Conservation (phyloP, 2,797 vertebrate species). For the Xenopus petersii region DNA sequence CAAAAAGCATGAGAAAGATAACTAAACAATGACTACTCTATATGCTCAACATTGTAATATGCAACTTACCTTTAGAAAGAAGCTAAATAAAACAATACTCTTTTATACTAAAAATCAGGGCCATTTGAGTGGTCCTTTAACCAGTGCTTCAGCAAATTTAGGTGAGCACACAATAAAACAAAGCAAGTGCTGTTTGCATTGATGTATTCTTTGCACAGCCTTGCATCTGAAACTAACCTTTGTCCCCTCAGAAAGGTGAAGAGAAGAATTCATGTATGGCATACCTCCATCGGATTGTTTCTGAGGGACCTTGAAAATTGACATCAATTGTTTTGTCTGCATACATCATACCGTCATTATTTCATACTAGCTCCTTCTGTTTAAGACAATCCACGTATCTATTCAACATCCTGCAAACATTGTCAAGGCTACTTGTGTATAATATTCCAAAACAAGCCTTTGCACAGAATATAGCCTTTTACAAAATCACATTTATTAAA, state of each 20-base stretch:
- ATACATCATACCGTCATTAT: constrained; percentile 52
- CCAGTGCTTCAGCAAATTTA: constrained; percentile 16
- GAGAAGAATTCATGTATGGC: constrained; percentile 62
- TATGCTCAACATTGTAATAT: constrained; percentile 20
- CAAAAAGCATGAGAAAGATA: no score
- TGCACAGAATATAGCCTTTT: background rate
- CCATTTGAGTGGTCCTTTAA: constrained; percentile 16
- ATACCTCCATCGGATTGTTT: constrained; percentile 63
- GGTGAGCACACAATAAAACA: constrained; percentile 30
- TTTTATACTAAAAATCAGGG: constrained; percentile 26
- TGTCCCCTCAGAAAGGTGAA: constrained; percentile 55
- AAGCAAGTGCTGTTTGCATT: constrained; percentile 32
- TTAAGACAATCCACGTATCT: constrained; percentile 23
- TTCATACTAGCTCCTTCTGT: constrained; percentile 37
- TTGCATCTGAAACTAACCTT: constrained; percentile 44
- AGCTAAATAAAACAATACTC: constrained; percentile 19
- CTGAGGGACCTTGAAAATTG: constrained; percentile 64
- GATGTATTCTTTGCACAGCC: constrained; percentile 29
- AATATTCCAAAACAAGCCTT: constrained; percentile 7
- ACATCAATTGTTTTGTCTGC: constrained; percentile 63
- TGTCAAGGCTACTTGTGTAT: constrained; percentile 31
- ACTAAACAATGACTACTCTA: no score
- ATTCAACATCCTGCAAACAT: constrained; percentile 16
- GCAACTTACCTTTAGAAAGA: constrained; percentile 15
- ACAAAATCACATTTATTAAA: no score